Evolutionary conservation across 2,888 invertebrate genomes (phyloP).

Genomic region (Ptychoptera contaminata): DNA sequence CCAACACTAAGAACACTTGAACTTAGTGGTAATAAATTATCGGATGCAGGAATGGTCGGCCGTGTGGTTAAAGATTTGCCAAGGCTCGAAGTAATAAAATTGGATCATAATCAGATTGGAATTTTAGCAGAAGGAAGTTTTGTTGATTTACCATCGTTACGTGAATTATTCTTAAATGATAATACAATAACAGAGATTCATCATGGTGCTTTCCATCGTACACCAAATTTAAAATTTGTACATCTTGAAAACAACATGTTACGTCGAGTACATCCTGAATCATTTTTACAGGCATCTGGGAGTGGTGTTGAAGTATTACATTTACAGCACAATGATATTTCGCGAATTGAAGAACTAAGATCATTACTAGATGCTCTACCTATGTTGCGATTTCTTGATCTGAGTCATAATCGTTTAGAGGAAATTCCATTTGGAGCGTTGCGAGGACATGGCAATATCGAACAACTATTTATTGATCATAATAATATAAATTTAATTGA

Average conservation of each 20-base stretch:
- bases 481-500: constrained; percentile 61
- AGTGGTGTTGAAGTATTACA: constrained; percentile 63
- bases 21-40: constrained; percentile 53
- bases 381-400: constrained; percentile 57
- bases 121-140: constrained; percentile 61
- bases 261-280: constrained; percentile 63
- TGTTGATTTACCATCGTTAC: constrained; percentile 56
- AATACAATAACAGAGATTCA: constrained; percentile 61
- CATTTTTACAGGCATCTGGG: constrained; percentile 57
- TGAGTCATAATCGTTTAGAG: constrained; percentile 60
- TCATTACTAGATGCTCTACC: constrained; percentile 64
- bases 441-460: constrained; percentile 63
- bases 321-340: constrained; percentile 60
- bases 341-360: constrained; percentile 55
- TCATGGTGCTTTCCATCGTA: constrained; percentile 65
- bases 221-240: constrained; percentile 53
- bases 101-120: constrained; percentile 57
- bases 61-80: constrained; percentile 59
- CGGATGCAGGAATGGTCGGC: constrained; percentile 69
- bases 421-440: constrained; percentile 65
- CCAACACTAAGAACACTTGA: constrained; percentile 55
- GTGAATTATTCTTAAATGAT: constrained; percentile 48
- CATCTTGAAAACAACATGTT: constrained; percentile 65
- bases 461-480: constrained; percentile 64
- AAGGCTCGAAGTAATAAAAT: constrained; percentile 48